Conservation (phyloP, 2,888 invertebrate species). For the Caenorhabditis wallacei region DNA sequence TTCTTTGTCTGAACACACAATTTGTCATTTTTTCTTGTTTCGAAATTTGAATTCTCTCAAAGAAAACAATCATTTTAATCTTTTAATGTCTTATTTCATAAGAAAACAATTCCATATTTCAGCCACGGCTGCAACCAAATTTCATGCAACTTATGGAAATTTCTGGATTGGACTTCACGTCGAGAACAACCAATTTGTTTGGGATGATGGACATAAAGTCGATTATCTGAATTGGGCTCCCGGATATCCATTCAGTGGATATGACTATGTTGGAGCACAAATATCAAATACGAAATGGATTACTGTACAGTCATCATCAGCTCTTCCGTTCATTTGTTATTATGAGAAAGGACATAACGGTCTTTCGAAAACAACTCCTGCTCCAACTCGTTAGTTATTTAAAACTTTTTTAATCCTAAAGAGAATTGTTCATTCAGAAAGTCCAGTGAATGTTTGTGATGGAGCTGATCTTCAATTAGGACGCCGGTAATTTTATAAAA, state of each 20-base stretch:
- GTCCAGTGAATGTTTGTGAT: constrained; percentile 26
- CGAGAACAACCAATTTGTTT: constrained; percentile 20
- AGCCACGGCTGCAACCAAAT: constrained; percentile 49
- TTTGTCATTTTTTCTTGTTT: too few species aligned
- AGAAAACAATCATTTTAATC: neutral
- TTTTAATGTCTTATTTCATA: neutral
- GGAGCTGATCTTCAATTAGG: constrained; percentile 44
- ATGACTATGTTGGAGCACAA: constrained; percentile 43
- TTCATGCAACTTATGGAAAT: constrained; percentile 52
- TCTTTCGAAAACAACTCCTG: constrained; percentile 17
- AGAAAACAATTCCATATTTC: constrained; percentile 1
- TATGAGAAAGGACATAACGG: constrained; percentile 35
- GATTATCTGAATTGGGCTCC: constrained; percentile 39
- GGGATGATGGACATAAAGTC: constrained; percentile 22
- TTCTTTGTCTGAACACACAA: too few species aligned
- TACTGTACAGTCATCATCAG: constrained; percentile 8
- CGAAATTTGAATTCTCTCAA: too few species aligned
- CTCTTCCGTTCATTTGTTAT: constrained; percentile 53
- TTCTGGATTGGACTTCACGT: constrained; percentile 57
- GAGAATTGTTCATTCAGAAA: constrained; percentile 8
- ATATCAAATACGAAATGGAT: constrained; percentile 51
- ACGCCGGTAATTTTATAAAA: constrained; percentile 21
- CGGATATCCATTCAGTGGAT: constrained; percentile 50
- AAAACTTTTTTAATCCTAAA: neutral
- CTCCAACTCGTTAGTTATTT: constrained; percentile 24